Conservation (phyloP, 2,888 invertebrate genomes). For the Dione juno region DNA sequence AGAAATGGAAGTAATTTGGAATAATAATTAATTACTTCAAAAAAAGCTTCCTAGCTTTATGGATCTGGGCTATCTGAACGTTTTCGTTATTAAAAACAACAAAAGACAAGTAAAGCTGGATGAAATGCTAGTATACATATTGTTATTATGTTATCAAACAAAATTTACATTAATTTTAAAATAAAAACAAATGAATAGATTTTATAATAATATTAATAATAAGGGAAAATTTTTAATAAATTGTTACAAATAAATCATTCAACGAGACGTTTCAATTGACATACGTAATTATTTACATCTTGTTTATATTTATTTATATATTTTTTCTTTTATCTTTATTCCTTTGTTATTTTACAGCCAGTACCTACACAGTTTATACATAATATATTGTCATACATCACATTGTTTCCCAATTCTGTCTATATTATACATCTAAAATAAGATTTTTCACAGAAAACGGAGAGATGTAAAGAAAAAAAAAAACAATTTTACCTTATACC, state of each 20-base stretch:
- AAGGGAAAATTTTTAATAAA: background rate
- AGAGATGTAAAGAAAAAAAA: no score
- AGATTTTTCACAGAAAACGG: no score
- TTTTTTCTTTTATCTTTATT: background rate
- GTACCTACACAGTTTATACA: no score
- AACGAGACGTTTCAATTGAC: background rate
- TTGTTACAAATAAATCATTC: constrained; percentile 3
- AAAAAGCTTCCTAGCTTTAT: no score
- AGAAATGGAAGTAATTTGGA: background rate
- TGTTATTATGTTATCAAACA: background rate
- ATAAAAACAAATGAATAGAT: background rate
- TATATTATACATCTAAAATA: no score
- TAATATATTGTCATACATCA: no score
- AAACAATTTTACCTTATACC: no score
- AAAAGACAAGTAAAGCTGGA: background rate
- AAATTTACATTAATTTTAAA: background rate
- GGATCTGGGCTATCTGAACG: background rate
- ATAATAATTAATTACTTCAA: background rate
- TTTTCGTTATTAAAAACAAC: background rate
- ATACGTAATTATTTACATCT: background rate
- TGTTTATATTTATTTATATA: background rate
- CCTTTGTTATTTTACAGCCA: background rate
- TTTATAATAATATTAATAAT: background rate
- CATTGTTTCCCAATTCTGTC: no score
- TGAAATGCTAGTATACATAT: background rate